Base-by-base conservation (phyloP, 2,113 vertebrate genomes). In the Rhynchomys soricoides region DNA sequence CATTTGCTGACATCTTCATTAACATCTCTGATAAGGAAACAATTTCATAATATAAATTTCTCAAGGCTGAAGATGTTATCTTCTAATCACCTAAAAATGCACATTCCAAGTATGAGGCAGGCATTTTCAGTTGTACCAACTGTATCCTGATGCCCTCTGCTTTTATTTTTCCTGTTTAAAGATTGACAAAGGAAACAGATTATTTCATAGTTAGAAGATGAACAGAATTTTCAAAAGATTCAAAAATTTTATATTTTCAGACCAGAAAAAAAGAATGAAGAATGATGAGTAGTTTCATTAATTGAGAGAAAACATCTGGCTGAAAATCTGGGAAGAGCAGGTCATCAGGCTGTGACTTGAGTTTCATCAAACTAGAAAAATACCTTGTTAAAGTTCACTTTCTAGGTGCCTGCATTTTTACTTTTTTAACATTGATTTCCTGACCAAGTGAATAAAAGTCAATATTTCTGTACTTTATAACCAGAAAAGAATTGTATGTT, bases 1-100 rank as follows among this genome's bases (percentile, higher is more conserved):
- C 91, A 97, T 97, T 98, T 98, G 94, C 98, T 98, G 98, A 98
- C 98, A 98, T 98, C 98, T 98, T 98, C 98, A 98, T 98, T 99
- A 98, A 98, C 98, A 96, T 98, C 86, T 92, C 97, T 97, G 98
- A 98, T 98, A 98, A 98, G 97, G 95, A 98, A 98, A 97, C 97
- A 94, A 97, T 98, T 98, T 98, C 98, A 98, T 97, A 98, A 98
- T 97, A 98, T 98, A 98, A 97, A 98, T 95, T 98, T 98, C 95
- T 97, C 89, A 96, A 92, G 82, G 88, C 87, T 98, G 71, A 59
- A 98, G 98, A 98, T 98, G 97, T 98, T 98, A 99, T 98, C 98
- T 98, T 97, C 88, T 95, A 97, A 64, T 98, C 96, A 97, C 95
- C 97, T 98, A 98, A 97, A 91, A 98, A 96, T 97, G 97, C 97